These are phyloP conservation scores for Schrankia costaestrigalis DNA, from an alignment of 2,888 invertebrate species.

Conservation along the genomic window DNA sequence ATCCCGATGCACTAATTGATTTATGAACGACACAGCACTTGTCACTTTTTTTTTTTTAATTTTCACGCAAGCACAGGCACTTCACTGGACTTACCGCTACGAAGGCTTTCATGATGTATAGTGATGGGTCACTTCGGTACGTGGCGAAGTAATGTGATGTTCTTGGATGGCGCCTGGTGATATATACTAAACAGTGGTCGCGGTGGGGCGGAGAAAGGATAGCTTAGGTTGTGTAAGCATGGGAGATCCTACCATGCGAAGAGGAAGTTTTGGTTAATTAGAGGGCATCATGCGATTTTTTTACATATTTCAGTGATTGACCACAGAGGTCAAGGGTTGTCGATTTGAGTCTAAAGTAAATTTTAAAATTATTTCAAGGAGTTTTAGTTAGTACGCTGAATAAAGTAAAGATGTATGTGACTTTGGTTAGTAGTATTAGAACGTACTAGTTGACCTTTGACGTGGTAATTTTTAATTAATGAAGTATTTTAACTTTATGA, in stretches of 20 bases:
- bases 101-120: constrained; percentile 78
- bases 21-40: constrained; percentile 70
- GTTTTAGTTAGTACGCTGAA: too few species aligned
- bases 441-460: too few species aligned
- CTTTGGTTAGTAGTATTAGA: too few species aligned
- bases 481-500: too few species aligned
- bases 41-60: constrained; percentile 46
- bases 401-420: too few species aligned
- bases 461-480: too few species aligned
- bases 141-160: constrained; percentile 70
- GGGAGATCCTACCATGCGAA: constrained; percentile 67
- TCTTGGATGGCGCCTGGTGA: constrained; percentile 54
- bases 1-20: constrained; percentile 56
- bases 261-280: constrained; percentile 71
- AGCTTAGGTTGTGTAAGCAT: constrained; percentile 69
- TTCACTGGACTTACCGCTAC: constrained; percentile 76
- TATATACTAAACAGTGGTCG: constrained; percentile 64
- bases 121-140: constrained; percentile 73
- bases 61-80: constrained; percentile 48
- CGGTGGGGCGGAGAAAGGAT: constrained; percentile 79
- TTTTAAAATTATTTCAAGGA: neutral
- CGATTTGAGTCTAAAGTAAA: constrained; percentile 10
- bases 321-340: constrained; percentile 44
- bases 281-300: constrained; percentile 65
- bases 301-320: constrained; percentile 32